phyloP scores from a whole-genome alignment of 2,888 invertebrate genomes.

The Epinotia bilunana region DNA sequence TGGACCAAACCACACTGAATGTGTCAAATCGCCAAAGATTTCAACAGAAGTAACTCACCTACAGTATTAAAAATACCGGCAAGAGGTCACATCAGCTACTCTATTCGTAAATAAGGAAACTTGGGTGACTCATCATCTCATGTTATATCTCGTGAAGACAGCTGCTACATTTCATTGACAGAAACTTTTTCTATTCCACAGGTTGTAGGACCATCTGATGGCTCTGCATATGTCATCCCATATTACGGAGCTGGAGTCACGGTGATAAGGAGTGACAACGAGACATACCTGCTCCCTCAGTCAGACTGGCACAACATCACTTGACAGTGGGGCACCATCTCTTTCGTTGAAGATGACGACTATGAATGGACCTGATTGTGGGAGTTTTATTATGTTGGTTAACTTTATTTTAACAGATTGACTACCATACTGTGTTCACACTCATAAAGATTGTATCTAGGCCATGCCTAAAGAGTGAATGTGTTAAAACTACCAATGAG shows the following conservation, averaged over 20 bases:
- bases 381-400: slow-evolving; percentile 32
- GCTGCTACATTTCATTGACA: neutral
- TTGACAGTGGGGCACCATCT: slow-evolving; percentile 82
- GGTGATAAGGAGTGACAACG: slow-evolving; percentile 92
- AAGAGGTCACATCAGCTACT: neutral
- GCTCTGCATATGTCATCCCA: slow-evolving; percentile 96
- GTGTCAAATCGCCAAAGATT: too few relatives aligned
- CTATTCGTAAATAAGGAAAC: neutral
- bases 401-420: neutral
- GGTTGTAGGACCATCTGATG: slow-evolving; percentile 97
- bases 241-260: slow-evolving; percentile 95
- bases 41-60: too few relatives aligned
- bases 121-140: neutral
- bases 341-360: slow-evolving; percentile 77
- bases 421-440: neutral
- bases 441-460: neutral
- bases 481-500: neutral
- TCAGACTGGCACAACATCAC: slow-evolving; percentile 89
- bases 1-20: too few relatives aligned
- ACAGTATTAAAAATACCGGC: neutral
- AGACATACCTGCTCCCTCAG: slow-evolving; percentile 91
- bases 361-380: slow-evolving; percentile 78
- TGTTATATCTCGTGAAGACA: neutral
- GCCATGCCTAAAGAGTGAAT: neutral
- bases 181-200: slow-evolving; percentile 55